phyloP scores from a whole-genome alignment of 2,113 vertebrate species.

The Carettochelys insculpta region DNA sequence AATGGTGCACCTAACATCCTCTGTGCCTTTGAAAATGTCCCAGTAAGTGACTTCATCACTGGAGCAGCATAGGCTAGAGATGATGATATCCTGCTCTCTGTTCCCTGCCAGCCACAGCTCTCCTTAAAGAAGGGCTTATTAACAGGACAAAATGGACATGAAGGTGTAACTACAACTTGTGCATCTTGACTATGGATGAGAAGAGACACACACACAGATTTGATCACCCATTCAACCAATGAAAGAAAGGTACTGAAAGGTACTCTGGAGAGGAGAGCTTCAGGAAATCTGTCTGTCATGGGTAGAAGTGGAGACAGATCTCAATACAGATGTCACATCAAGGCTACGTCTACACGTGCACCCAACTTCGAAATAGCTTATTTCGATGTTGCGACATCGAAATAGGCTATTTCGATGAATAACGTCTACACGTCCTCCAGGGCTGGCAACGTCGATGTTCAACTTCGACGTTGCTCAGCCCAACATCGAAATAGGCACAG shows the following conservation, averaged over 20 bases:
- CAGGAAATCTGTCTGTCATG: background rate
- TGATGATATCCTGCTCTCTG: conserved; percentile 16
- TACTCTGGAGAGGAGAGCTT: background rate
- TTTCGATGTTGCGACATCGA: too few relatives aligned
- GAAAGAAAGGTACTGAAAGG: conserved; percentile 27
- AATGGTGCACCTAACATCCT: background rate
- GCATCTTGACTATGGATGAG: too few relatives aligned
- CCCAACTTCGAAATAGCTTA: too few relatives aligned
- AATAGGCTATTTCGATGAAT: too few relatives aligned
- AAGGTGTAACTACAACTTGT: too few relatives aligned
- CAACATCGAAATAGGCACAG: too few relatives aligned
- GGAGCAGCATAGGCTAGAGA: background rate
- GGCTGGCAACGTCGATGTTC: too few relatives aligned
- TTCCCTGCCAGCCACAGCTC: background rate
- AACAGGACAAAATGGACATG: background rate
- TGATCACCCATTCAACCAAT: conserved; percentile 18
- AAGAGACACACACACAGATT: background rate
- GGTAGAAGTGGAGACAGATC: conserved; percentile 58
- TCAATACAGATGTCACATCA: conserved; percentile 37
- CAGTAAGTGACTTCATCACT: conserved; percentile 3
- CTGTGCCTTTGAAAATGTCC: background rate
- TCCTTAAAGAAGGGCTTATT: background rate
- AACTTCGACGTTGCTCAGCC: too few relatives aligned
- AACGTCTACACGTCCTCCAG: too few relatives aligned
- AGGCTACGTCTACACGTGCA: too few relatives aligned